A percentile compares a stretch with the other conserved stretches of the same genome.
These are phyloP conservation scores for Eristalis tenax DNA, from an alignment of 2,888 invertebrate species.

Conservation along the genomic window DNA sequence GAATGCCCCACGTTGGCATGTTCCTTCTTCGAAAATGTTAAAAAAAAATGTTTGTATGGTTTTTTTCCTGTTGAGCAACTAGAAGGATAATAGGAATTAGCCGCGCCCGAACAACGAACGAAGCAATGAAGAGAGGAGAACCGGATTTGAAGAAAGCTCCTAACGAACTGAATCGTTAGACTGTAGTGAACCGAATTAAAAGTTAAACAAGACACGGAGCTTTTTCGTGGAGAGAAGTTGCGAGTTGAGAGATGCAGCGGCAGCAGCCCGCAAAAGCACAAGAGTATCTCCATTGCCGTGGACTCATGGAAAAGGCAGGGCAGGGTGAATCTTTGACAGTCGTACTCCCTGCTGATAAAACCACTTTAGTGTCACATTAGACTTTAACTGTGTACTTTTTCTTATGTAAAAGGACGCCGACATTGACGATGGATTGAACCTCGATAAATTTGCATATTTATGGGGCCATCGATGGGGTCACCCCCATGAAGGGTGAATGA, in stretches of 20 bases:
- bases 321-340: not conserved
- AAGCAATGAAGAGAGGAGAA: slow-evolving; percentile 29
- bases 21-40: not conserved
- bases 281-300: not conserved
- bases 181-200: slow-evolving; percentile 60
- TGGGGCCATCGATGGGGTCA: slow-evolving; percentile 28
- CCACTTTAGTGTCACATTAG: slow-evolving; percentile 33
- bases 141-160: slow-evolving; percentile 71
- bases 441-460: slow-evolving; percentile 60
- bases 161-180: slow-evolving; percentile 69
- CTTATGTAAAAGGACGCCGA: slow-evolving; percentile 5
- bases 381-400: slow-evolving; percentile 20
- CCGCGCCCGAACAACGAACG: slow-evolving; percentile 64
- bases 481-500: not conserved
- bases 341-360: slow-evolving; percentile 31
- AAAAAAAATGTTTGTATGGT: not conserved
- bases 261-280: slow-evolving; percentile 34
- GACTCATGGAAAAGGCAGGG: not conserved
- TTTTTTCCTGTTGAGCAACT: slow-evolving; percentile 14
- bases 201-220: slow-evolving; percentile 50
- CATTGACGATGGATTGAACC: slow-evolving; percentile 9
- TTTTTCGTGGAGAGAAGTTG: slow-evolving; percentile 27
- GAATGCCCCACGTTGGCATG: slow-evolving; percentile 13
- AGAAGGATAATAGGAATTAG: slow-evolving; percentile 32
- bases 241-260: slow-evolving; percentile 37